Evolutionary conservation across 2,797 vertebrate genomes (phyloP).

Genomic region (Pseudopleuronectes americanus): DNA sequence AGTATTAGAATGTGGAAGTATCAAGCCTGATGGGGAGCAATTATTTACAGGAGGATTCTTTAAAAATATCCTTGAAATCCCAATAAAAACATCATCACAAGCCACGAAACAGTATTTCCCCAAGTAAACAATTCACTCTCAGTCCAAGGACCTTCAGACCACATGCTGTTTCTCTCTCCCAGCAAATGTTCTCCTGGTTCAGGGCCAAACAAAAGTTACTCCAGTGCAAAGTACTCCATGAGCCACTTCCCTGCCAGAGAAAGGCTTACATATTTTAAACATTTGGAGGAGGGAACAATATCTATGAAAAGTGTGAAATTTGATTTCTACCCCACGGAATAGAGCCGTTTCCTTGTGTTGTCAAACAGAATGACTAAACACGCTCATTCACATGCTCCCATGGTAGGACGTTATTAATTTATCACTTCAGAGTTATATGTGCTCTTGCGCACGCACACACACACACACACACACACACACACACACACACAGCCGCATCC

Average conservation of each 20-base stretch:
- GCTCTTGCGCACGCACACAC: constrained; percentile 45
- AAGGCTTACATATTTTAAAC: constrained; percentile 76
- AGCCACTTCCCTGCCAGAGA: constrained; percentile 68
- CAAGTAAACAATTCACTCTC: constrained; percentile 47
- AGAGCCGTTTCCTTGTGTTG: constrained; percentile 84
- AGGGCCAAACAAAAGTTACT: constrained; percentile 76
- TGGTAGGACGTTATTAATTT: constrained; percentile 84
- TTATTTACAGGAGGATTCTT: background rate
- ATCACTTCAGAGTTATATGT: constrained; percentile 81
- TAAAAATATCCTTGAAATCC: constrained; percentile 38
- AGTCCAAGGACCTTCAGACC: constrained; percentile 50
- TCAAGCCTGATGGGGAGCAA: background rate
- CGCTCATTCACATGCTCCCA: constrained; percentile 84
- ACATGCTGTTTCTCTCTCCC: constrained; percentile 45
- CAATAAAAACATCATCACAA: constrained; percentile 26
- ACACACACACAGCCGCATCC: constrained; percentile 29
- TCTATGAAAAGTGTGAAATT: constrained; percentile 79
- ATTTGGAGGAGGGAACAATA: constrained; percentile 77
- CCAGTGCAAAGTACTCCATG: constrained; percentile 55
- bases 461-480: constrained; percentile 36
- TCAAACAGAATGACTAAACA: constrained; percentile 90
- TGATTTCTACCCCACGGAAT: constrained; percentile 80
- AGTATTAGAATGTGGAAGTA: background rate
- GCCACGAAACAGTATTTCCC: constrained; percentile 22
- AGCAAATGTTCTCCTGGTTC: constrained; percentile 54